phyloP scores from a whole-genome alignment of 2,113 vertebrate genomes.

The Lanius collurio region DNA sequence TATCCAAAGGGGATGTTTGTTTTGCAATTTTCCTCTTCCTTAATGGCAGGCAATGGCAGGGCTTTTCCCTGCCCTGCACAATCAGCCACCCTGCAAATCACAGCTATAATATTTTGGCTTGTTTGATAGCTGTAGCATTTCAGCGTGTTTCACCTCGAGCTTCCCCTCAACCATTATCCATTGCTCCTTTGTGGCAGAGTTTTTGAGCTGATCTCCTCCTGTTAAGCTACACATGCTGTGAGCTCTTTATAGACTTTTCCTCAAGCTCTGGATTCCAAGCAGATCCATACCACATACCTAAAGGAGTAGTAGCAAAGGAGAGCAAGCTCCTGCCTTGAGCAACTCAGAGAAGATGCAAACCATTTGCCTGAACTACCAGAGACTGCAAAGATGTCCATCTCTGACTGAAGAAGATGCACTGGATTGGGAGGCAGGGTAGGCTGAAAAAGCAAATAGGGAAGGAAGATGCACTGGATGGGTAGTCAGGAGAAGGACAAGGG shows the following conservation, averaged over 20 bases:
- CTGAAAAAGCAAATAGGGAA: neutral
- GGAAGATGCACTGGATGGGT: neutral
- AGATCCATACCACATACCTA: neutral
- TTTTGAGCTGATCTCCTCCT: neutral
- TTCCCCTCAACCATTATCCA: neutral
- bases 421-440: neutral
- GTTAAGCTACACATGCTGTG: neutral
- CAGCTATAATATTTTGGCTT: constrained; percentile 23
- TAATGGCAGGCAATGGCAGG: neutral
- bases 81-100: constrained; percentile 5
- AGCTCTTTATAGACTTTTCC: neutral
- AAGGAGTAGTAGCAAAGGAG: neutral
- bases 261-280: neutral
- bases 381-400: neutral
- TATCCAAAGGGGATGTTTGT: constrained; percentile 47
- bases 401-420: neutral
- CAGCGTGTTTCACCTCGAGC: neutral
- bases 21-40: constrained; percentile 44
- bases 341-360: neutral
- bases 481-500: neutral
- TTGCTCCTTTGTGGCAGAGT: neutral
- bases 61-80: neutral
- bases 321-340: neutral
- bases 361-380: neutral
- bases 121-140: neutral